Evolutionary conservation across 2,113 vertebrate species (phyloP).

Genomic region (Theristicus caerulescens): DNA sequence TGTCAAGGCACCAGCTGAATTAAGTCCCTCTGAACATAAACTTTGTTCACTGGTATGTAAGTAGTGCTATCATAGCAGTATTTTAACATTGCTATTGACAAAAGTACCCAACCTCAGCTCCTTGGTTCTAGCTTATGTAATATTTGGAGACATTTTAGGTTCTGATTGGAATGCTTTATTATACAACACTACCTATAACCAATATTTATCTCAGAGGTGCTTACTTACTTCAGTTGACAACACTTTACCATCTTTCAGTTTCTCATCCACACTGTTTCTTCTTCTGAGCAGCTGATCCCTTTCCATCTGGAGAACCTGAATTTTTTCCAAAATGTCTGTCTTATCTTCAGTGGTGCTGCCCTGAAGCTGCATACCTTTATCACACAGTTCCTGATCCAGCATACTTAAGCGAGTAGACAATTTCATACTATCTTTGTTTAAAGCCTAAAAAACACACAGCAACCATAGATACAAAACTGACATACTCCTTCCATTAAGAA

Average conservation of each 20-base stretch:
- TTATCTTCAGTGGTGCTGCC: constrained; percentile 65
- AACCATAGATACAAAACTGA: background rate
- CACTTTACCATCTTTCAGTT: constrained; percentile 80
- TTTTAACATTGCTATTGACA: background rate
- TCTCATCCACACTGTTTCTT: constrained; percentile 79
- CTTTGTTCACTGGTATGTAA: background rate
- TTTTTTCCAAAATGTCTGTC: constrained; percentile 73
- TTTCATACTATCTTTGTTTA: constrained; percentile 81
- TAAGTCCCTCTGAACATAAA: background rate
- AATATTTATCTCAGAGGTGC: background rate
- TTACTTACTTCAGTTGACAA: constrained; percentile 83
- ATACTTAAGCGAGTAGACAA: constrained; percentile 78
- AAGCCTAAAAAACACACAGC: constrained; percentile 69
- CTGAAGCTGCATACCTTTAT: constrained; percentile 72
- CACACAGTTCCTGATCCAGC: constrained; percentile 82
- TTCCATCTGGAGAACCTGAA: constrained; percentile 78
- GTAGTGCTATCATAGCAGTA: background rate
- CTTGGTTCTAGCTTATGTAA: background rate
- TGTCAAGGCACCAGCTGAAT: background rate
- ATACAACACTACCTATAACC: background rate
- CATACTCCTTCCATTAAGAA: background rate
- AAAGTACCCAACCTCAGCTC: background rate
- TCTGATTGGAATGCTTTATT: background rate
- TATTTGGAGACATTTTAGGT: background rate
- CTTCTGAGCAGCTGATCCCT: constrained; percentile 76